Conservation (phyloP, 2,113 vertebrate genomes). For the Aspiorhynchus laticeps region DNA sequence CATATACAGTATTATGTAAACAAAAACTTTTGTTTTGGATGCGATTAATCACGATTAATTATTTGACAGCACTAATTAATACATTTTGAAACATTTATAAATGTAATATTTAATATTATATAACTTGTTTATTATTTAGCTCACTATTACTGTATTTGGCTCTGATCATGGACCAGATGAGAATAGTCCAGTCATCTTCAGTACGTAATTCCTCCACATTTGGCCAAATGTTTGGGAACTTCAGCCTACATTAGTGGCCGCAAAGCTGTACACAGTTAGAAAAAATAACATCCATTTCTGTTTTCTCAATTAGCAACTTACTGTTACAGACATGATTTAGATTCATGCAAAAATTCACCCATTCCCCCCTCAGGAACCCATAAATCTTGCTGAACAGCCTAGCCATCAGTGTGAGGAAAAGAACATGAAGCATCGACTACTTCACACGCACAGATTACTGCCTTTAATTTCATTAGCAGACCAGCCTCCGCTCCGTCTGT, state of each 20-base stretch:
- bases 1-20: too few species aligned
- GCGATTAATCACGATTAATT: too few species aligned
- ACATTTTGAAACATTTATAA: too few species aligned
- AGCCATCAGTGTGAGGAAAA: slow-evolving; percentile 47
- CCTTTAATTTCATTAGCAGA: slow-evolving; percentile 72
- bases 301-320: slow-evolving; percentile 66
- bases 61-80: too few species aligned
- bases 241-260: neutral
- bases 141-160: neutral
- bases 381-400: slow-evolving; percentile 66
- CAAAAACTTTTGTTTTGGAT: too few species aligned
- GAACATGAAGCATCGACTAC: slow-evolving; percentile 45
- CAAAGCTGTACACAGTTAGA: neutral
- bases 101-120: too few species aligned
- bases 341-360: slow-evolving; percentile 49
- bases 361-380: slow-evolving; percentile 53
- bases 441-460: slow-evolving; percentile 59
- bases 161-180: neutral
- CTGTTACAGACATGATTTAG: slow-evolving; percentile 69
- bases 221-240: neutral
- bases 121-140: neutral
- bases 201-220: neutral
- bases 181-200: neutral
- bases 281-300: slow-evolving; percentile 48
- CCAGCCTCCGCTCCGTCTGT: slow-evolving; percentile 45